phyloP scores from a whole-genome alignment of 2,113 vertebrate species.

The Myiopsitta monachus region DNA sequence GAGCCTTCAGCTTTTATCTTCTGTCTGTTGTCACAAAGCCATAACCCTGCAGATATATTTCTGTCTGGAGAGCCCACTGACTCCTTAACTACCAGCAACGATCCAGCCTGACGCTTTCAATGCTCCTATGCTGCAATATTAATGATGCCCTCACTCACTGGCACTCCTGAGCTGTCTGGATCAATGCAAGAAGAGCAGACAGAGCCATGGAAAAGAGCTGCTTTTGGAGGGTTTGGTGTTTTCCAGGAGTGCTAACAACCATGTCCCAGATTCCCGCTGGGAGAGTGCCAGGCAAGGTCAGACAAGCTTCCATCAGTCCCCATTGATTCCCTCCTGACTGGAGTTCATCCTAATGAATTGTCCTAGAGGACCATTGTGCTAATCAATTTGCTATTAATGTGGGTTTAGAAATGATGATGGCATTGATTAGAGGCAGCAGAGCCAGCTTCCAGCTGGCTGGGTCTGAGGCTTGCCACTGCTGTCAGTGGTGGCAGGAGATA shows the following conservation, averaged over 20 bases:
- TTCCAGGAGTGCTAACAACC: not conserved
- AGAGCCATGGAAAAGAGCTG: not conserved
- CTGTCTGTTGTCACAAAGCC: not conserved
- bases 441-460: slow-evolving; percentile 1
- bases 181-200: not conserved
- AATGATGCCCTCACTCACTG: not conserved
- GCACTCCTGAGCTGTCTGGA: not conserved
- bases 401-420: not conserved
- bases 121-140: slow-evolving; percentile 19
- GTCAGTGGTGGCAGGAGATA: not conserved
- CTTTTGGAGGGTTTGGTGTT: not conserved
- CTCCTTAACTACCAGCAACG: not conserved
- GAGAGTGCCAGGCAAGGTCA: not conserved
- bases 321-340: slow-evolving; percentile 16
- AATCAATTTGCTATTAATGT: slow-evolving; percentile 22
- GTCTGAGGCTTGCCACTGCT: not conserved
- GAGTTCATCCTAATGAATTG: slow-evolving; percentile 43
- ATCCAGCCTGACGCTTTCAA: not conserved
- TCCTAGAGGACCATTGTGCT: not conserved
- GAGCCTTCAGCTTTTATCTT: not conserved
- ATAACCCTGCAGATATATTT: not conserved
- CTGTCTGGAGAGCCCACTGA: not conserved
- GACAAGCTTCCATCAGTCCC: not conserved
- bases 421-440: slow-evolving; percentile 3
- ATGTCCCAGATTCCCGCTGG: not conserved